A percentile compares a stretch with the other conserved stretches of the same genome.
Conservation (phyloP, 2,888 invertebrate genomes). For the Aquatica leii region DNA sequence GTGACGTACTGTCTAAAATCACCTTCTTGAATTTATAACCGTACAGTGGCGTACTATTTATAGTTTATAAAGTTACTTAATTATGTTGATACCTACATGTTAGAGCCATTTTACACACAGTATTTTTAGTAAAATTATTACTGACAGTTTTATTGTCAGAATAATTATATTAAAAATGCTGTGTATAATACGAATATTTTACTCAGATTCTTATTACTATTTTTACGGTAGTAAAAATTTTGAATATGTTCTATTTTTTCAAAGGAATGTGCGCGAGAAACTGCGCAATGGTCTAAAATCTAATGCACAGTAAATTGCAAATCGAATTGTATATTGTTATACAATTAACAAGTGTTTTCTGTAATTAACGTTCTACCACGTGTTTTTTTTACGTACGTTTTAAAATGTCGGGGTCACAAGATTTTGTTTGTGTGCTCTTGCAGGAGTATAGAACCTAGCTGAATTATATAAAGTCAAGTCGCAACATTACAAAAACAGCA, state of each 20-base stretch:
- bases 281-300: background rate
- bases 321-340: background rate
- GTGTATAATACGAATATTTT: background rate
- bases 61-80: no score
- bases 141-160: background rate
- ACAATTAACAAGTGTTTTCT: no score
- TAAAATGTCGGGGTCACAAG: constrained; percentile 5
- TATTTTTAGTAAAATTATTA: background rate
- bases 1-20: no score
- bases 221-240: background rate
- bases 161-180: background rate
- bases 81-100: background rate
- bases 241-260: background rate
- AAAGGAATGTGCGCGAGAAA: background rate
- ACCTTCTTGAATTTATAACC: no score
- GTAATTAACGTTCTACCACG: background rate
- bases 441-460: constrained; percentile 2
- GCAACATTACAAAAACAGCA: constrained; percentile 3
- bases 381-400: constrained; percentile 1
- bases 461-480: constrained; percentile 1
- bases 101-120: background rate
- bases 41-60: no score
- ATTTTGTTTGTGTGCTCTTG: background rate
- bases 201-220: background rate
- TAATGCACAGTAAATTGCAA: constrained; percentile 1